These are phyloP conservation scores for Drosophila paulistorum DNA, from an alignment of 1,140 invertebrate species.

Conservation along the genomic window DNA sequence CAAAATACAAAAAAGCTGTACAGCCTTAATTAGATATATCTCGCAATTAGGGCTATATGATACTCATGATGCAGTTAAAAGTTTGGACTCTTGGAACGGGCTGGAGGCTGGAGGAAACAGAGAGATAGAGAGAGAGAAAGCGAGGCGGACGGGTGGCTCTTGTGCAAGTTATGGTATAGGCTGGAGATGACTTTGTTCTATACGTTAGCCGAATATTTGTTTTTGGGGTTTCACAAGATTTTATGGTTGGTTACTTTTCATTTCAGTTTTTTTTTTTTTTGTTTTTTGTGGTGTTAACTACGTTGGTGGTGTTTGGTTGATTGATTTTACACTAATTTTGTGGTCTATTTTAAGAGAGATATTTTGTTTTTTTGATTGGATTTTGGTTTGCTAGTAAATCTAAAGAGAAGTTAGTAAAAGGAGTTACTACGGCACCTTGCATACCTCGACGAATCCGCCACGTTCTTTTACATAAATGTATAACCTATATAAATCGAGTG, in stretches of 20 bases:
- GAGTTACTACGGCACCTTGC: constrained; percentile 88
- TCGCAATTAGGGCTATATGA: constrained; percentile 22
- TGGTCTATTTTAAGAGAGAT: constrained; percentile 46
- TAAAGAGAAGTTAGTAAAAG: constrained; percentile 83
- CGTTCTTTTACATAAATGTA: constrained; percentile 97
- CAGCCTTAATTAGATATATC: constrained; percentile 25
- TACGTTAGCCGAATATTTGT: constrained; percentile 2
- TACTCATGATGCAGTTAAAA: constrained; percentile 50
- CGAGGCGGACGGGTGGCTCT: constrained; percentile 30
- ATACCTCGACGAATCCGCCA: constrained; percentile 98
- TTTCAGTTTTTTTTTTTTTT: constrained; percentile 34
- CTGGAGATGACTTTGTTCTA: constrained; percentile 32
- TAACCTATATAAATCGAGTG: constrained; percentile 97
- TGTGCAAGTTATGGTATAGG: constrained; percentile 48
- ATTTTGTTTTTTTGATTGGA: constrained; percentile 68
- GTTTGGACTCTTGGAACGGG: constrained; percentile 42
- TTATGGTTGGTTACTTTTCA: constrained; percentile 26
- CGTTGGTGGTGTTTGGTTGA: constrained; percentile 44
- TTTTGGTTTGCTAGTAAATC: constrained; percentile 81
- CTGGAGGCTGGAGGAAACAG: constrained; percentile 39
- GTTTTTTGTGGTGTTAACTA: constrained; percentile 39
- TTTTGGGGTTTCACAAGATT: not conserved
- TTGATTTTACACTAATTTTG: constrained; percentile 39
- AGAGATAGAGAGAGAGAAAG: constrained; percentile 16
- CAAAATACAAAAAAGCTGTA: constrained; percentile 17